Percentiles rank a stretch among this genome's conserved stretches.
These are phyloP conservation scores for Drosophila quadrilineata DNA, from an alignment of 1,140 invertebrate species.

Conservation along the genomic window DNA sequence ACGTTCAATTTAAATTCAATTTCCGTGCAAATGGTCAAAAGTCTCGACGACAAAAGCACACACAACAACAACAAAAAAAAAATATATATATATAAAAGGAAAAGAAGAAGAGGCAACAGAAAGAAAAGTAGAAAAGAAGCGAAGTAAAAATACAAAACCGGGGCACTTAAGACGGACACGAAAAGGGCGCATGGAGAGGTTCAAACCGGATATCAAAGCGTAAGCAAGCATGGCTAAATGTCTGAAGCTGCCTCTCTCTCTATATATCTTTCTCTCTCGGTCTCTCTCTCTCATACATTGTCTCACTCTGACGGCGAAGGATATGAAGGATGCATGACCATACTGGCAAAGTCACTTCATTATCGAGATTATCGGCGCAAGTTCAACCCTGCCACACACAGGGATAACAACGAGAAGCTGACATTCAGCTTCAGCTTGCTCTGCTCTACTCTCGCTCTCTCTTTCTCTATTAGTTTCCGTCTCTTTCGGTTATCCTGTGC, in stretches of 20 bases:
- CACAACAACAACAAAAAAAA: constrained; percentile 24
- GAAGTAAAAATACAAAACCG: constrained; percentile 51
- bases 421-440: constrained; percentile 8
- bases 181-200: constrained; percentile 36
- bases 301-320: too few species aligned
- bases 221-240: constrained; percentile 40
- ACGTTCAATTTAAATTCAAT: constrained; percentile 79
- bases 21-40: constrained; percentile 79
- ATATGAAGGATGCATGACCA: constrained; percentile 69
- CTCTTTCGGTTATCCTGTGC: constrained; percentile 47
- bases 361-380: constrained; percentile 79
- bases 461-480: constrained; percentile 15
- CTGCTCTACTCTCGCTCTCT: constrained; percentile 10
- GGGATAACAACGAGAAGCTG: constrained; percentile 35
- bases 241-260: not conserved
- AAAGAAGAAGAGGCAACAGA: too few species aligned
- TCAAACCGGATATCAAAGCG: constrained; percentile 71
- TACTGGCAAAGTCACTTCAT: constrained; percentile 75
- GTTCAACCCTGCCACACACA: constrained; percentile 64
- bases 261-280: too few species aligned
- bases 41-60: constrained; percentile 56
- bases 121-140: constrained; percentile 26
- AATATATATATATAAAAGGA: constrained; percentile 1
- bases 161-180: constrained; percentile 65
- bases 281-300: too few species aligned